Percentiles rank a stretch among this genome's conserved stretches.
phyloP scores from a whole-genome alignment of 2,797 vertebrate species.

The Garrulus glandarius region DNA sequence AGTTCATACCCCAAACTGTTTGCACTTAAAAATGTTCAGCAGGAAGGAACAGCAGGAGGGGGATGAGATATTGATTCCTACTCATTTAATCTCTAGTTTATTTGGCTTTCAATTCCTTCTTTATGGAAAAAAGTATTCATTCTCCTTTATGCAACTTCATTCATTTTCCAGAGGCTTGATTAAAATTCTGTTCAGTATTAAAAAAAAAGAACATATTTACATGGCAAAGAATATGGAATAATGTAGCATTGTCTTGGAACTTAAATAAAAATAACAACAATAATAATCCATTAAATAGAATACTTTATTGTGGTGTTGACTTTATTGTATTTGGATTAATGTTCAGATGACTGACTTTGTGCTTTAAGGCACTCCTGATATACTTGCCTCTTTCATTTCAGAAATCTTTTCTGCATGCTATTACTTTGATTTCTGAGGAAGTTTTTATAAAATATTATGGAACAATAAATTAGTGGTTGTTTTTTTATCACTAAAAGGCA shows the following conservation, averaged over 20 bases:
- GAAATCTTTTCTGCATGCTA: background rate
- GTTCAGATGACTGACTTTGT: constrained; percentile 6
- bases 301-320: background rate
- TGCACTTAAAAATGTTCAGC: background rate
- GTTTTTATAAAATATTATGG: constrained; percentile 31
- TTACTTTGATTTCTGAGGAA: constrained; percentile 48
- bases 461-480: constrained; percentile 20
- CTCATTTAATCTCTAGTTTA: constrained; percentile 15
- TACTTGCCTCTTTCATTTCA: background rate
- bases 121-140: background rate
- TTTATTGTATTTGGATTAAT: constrained; percentile 30
- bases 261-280: constrained; percentile 15
- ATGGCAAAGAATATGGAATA: background rate
- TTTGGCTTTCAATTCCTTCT: constrained; percentile 6
- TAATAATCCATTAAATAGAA: constrained; percentile 15
- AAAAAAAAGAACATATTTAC: background rate
- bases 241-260: background rate
- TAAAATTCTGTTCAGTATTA: background rate
- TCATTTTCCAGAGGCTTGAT: constrained; percentile 18
- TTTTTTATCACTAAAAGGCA: constrained; percentile 22
- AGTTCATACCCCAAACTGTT: background rate
- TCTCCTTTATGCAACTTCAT: background rate
- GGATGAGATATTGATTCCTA: constrained; percentile 9
- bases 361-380: constrained; percentile 11
- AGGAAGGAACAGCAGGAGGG: constrained; percentile 14